Percentiles rank a stretch among this genome's conserved stretches.
These are phyloP conservation scores for Catostomus latipinnis DNA, from an alignment of 2,797 vertebrate species.

Conservation along the genomic window DNA sequence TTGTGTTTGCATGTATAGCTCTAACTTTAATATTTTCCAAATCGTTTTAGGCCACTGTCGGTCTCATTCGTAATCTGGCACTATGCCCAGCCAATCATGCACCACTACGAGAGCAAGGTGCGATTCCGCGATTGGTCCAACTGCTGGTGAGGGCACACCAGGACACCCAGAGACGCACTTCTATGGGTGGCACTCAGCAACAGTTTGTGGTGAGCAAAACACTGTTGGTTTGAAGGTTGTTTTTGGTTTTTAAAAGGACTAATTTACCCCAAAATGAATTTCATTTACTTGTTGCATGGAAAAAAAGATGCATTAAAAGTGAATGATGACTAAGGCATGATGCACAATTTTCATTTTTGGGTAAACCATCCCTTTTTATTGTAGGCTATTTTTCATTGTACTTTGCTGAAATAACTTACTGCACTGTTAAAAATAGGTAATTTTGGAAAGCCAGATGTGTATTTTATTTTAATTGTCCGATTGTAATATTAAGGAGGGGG, in stretches of 20 bases:
- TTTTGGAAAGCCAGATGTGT: not conserved
- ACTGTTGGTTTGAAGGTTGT: not conserved
- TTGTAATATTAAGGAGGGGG: slow-evolving; percentile 85
- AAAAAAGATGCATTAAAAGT: no score
- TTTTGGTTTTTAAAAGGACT: no score
- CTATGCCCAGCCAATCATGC: slow-evolving; percentile 97
- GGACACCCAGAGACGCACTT: slow-evolving; percentile 96
- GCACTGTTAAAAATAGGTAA: not conserved
- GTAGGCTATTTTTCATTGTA: no score
- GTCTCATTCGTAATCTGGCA: slow-evolving; percentile 96
- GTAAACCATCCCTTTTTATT: no score
- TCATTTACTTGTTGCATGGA: no score
- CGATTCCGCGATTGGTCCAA: slow-evolving; percentile 94
- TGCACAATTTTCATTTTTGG: no score
- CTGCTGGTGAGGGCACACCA: slow-evolving; percentile 95
- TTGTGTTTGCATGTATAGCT: not conserved
- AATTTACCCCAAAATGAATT: no score
- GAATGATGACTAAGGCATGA: no score
- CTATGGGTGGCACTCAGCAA: slow-evolving; percentile 98
- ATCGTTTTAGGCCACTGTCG: slow-evolving; percentile 88
- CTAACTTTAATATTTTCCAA: not conserved
- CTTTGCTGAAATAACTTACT: no score
- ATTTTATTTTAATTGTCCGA: not conserved
- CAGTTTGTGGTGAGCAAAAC: slow-evolving; percentile 90
- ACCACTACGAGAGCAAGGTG: slow-evolving; percentile 94